Evolutionary conservation across 2,113 vertebrate species (phyloP).

Genomic region (Amazona guildingii): DNA sequence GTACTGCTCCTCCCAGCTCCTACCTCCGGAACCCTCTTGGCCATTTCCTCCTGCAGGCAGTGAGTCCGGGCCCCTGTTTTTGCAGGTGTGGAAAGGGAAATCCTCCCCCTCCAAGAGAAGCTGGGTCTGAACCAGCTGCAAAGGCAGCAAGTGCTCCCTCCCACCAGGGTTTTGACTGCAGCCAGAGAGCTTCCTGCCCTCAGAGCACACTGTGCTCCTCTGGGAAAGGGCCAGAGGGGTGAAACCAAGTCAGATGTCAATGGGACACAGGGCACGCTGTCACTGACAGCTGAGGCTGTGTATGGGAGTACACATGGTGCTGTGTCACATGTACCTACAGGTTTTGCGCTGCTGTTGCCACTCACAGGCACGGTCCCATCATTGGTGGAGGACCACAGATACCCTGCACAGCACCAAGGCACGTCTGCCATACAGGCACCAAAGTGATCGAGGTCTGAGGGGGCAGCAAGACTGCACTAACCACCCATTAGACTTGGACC

Average conservation of each 20-base stretch:
- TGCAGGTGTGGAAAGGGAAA: not conserved
- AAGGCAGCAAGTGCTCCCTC: not conserved
- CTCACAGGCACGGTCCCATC: rapidly evolving
- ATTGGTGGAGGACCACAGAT: not conserved
- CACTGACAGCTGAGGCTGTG: rapidly evolving
- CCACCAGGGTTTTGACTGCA: not conserved
- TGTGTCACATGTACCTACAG: rapidly evolving
- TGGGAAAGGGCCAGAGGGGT: not conserved
- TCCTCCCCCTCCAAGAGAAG: not conserved
- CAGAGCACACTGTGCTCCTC: not conserved
- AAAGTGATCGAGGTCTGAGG: rapidly evolving
- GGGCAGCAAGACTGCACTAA: not conserved
- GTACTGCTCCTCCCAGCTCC: not conserved
- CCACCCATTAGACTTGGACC: not conserved
- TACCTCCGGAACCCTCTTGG: rapidly evolving
- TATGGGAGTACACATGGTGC: rapidly evolving
- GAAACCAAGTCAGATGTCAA: not conserved
- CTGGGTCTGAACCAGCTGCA: not conserved
- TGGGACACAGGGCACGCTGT: rapidly evolving
- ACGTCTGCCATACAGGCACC: rapidly evolving
- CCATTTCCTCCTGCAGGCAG: not conserved
- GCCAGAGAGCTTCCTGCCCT: not conserved
- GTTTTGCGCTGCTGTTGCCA: not conserved
- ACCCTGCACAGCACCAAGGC: rapidly evolving
- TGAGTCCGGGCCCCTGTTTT: not conserved